Evolutionary conservation across 2,797 vertebrate genomes (phyloP).

Genomic region (Cichlasoma orientale): DNA sequence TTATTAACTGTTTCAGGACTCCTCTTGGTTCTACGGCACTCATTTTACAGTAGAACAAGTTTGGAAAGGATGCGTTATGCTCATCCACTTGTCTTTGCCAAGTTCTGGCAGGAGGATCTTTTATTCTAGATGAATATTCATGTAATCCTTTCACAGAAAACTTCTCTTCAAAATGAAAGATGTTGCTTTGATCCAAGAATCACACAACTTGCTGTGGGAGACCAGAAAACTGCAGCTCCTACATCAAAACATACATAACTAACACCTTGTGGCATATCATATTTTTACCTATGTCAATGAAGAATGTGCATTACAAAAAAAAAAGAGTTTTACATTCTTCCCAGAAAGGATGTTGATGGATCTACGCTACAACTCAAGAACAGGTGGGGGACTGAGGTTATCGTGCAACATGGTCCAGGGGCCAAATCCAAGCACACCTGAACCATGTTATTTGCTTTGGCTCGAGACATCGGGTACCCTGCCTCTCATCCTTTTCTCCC

Average conservation of each 20-base stretch:
- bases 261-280: not conserved
- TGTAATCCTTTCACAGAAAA: conserved; percentile 20
- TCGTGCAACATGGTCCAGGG: conserved; percentile 30
- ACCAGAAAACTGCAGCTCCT: not conserved
- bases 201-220: not conserved
- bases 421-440: conserved; percentile 41
- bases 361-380: not conserved
- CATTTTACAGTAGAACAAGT: conserved; percentile 55
- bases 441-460: conserved; percentile 50
- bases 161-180: conserved; percentile 32
- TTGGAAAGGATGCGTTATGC: conserved; percentile 49
- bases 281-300: conserved; percentile 1
- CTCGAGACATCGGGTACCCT: not conserved
- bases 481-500: conserved; percentile 20
- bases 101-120: conserved; percentile 55
- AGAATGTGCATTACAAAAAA: not conserved
- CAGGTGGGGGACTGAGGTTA: conserved; percentile 35
- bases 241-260: not conserved
- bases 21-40: conserved; percentile 35
- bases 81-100: conserved; percentile 59
- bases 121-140: conserved; percentile 23
- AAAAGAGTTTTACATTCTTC: not conserved
- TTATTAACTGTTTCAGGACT: conserved; percentile 49
- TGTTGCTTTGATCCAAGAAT: conserved; percentile 24
- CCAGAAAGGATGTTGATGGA: not conserved